Evolutionary conservation across 2,113 vertebrate species (phyloP).

Genomic region (Cynopterus brachyotis): DNA sequence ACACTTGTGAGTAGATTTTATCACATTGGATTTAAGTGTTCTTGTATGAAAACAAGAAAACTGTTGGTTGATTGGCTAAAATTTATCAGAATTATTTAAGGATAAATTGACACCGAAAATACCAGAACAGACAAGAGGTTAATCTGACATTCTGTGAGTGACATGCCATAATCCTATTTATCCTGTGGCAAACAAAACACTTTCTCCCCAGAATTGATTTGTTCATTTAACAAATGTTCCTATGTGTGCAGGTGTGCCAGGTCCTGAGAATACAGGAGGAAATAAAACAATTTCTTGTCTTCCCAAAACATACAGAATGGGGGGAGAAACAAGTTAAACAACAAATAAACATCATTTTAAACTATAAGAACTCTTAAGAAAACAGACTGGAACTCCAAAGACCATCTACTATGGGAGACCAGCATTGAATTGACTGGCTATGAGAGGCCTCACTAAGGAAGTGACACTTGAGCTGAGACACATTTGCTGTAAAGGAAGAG

Average conservation of each 20-base stretch:
- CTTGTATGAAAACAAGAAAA: background rate
- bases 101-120: background rate
- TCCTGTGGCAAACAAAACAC: background rate
- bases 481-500: background rate
- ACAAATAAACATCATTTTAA: background rate
- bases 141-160: background rate
- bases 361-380: background rate
- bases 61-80: background rate
- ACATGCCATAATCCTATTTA: background rate
- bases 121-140: background rate
- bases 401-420: background rate
- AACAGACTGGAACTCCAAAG: background rate
- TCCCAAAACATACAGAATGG: background rate
- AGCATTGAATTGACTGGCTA: fast-evolving
- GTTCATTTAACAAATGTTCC: background rate
- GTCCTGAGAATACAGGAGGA: background rate
- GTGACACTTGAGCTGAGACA: background rate
- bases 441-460: background rate
- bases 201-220: background rate
- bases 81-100: slow-evolving; percentile 23
- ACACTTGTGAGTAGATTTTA: slow-evolving; percentile 27
- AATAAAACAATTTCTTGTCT: background rate
- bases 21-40: background rate
- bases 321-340: background rate
- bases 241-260: background rate